phyloP scores from a whole-genome alignment of 2,888 invertebrate genomes.

The Eupithecia inturbata region DNA sequence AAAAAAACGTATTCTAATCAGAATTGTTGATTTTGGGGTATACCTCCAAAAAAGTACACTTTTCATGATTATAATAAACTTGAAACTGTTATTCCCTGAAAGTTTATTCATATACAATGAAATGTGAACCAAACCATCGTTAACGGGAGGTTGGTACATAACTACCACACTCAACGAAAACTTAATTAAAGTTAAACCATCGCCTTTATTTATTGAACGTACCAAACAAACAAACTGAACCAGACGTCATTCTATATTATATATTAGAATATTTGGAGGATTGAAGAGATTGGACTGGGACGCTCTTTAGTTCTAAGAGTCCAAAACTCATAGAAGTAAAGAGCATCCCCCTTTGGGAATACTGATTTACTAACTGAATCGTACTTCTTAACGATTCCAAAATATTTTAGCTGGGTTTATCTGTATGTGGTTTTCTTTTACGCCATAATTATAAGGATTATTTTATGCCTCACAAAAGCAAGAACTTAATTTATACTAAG shows the following conservation, averaged over 20 bases:
- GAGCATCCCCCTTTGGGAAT: not conserved
- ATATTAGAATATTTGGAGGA: conserved; percentile 55
- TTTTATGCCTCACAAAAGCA: not conserved
- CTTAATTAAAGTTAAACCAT: conserved; percentile 47
- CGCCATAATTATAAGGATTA: not conserved
- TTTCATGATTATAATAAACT: not conserved
- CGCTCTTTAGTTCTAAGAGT: too few species aligned
- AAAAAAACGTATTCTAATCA: too few species aligned
- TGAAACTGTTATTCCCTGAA: not conserved
- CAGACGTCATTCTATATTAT: too few species aligned
- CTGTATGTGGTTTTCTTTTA: not conserved
- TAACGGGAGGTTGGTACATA: not conserved
- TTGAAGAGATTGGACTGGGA: conserved; percentile 58
- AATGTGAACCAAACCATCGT: not conserved
- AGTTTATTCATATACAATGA: not conserved
- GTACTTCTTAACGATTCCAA: not conserved
- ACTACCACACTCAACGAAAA: conserved; percentile 21
- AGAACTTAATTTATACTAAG: too few species aligned
- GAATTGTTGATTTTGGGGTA: too few species aligned
- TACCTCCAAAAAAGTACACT: too few species aligned
- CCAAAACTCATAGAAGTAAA: not conserved
- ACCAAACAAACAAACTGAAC: conserved; percentile 57
- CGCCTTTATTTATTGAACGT: conserved; percentile 57
- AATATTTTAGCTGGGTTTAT: not conserved
- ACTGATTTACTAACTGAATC: not conserved